phyloP scores from a whole-genome alignment of 2,797 vertebrate genomes.

The Macrochelys suwanniensis region DNA sequence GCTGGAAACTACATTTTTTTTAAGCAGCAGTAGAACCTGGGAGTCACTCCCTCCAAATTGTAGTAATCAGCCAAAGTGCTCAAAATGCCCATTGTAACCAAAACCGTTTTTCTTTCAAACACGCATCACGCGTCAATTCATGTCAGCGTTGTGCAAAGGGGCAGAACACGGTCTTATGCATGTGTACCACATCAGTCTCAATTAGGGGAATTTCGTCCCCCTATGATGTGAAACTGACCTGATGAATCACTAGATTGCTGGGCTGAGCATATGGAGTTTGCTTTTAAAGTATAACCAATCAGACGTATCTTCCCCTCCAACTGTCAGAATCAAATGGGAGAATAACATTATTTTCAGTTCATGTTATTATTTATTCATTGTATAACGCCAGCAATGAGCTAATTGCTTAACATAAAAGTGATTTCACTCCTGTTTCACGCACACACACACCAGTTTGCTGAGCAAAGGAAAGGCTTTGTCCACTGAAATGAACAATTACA shows the following conservation, averaged over 20 bases:
- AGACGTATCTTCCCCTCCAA: not conserved
- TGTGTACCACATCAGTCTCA: not conserved
- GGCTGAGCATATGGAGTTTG: not conserved
- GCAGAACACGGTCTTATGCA: not conserved
- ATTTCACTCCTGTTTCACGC: not conserved
- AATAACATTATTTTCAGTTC: not conserved
- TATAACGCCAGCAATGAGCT: not conserved
- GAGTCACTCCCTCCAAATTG: not conserved
- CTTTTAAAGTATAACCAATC: not conserved
- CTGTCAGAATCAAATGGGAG: not conserved
- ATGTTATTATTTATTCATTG: not conserved
- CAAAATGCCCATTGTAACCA: not conserved
- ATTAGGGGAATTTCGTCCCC: not conserved
- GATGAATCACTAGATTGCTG: not conserved
- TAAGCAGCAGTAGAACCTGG: not conserved
- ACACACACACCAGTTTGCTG: not conserved
- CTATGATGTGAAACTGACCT: not conserved
- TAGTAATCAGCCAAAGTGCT: not conserved
- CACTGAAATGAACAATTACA: not conserved
- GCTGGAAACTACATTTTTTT: not conserved
- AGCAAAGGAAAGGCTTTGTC: not conserved
- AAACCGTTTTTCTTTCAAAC: not conserved
- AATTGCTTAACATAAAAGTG: not conserved
- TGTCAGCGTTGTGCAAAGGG: not conserved
- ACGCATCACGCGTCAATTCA: rapidly evolving